A percentile compares a stretch with the other conserved stretches of the same genome.
These are phyloP conservation scores for Apamea epomidion DNA, from an alignment of 2,888 invertebrate genomes.

Conservation along the genomic window DNA sequence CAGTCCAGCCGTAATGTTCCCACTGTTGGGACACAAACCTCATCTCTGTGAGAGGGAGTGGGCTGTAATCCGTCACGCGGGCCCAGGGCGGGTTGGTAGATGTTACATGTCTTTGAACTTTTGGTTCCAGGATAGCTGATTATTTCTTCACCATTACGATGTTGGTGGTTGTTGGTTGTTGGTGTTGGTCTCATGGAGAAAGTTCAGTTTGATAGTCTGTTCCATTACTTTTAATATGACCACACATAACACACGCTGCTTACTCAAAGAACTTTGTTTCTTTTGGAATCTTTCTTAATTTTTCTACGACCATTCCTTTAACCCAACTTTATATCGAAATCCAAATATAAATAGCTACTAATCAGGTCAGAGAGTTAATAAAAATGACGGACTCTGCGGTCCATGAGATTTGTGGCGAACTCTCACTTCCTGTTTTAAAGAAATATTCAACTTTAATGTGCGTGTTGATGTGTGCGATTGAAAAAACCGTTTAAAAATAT, in stretches of 20 bases:
- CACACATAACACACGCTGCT: not conserved
- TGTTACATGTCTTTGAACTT: too few species aligned
- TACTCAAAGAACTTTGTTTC: not conserved
- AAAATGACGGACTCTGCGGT: slow-evolving; percentile 31
- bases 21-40: too few species aligned
- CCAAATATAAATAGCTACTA: slow-evolving; percentile 30
- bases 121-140: too few species aligned
- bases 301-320: not conserved
- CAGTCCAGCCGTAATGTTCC: too few species aligned
- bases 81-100: too few species aligned
- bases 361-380: slow-evolving; percentile 52
- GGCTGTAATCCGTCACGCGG: too few species aligned
- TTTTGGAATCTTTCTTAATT: too few species aligned
- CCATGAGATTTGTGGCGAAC: slow-evolving; percentile 32
- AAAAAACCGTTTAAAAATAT: slow-evolving; percentile 35
- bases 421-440: slow-evolving; percentile 38
- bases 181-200: not conserved
- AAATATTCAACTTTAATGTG: slow-evolving; percentile 26
- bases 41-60: too few species aligned
- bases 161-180: not conserved
- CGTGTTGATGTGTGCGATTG: slow-evolving; percentile 28
- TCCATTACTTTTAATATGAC: too few species aligned
- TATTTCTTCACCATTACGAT: not conserved
- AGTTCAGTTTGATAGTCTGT: not conserved
- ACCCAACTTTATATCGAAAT: not conserved